These are phyloP conservation scores for Chunga burmeisteri DNA, from an alignment of 2,113 vertebrate species.

Conservation along the genomic window DNA sequence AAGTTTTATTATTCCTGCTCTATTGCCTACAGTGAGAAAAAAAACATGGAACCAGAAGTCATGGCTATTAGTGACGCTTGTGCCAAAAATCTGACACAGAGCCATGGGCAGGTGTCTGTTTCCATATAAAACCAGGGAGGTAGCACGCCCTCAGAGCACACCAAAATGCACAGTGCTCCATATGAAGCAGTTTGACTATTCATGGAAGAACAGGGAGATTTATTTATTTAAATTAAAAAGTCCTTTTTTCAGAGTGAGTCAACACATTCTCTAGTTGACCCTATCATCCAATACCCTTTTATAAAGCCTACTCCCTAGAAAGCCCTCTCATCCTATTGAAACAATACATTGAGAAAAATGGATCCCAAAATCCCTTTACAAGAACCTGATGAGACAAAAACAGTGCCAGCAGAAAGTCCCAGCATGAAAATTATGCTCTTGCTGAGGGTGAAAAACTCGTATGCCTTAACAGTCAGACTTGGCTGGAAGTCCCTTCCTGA, in stretches of 20 bases:
- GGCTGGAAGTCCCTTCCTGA: background rate
- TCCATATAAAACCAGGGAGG: background rate
- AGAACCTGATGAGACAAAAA: background rate
- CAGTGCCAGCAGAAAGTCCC: background rate
- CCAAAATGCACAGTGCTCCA: background rate
- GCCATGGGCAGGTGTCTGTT: background rate
- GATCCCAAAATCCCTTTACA: background rate
- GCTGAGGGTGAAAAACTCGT: background rate
- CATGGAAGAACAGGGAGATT: background rate
- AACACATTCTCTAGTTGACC: background rate
- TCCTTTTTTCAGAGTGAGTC: background rate
- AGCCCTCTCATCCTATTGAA: background rate
- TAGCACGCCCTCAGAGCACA: background rate
- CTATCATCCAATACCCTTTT: background rate
- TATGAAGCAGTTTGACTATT: background rate
- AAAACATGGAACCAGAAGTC: background rate
- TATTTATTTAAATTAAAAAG: background rate
- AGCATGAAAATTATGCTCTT: background rate
- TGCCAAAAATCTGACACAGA: background rate
- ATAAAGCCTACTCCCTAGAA: background rate
- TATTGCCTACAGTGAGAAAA: background rate
- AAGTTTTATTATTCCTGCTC: background rate
- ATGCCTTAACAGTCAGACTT: background rate
- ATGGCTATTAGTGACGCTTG: background rate
- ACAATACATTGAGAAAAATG: background rate